phyloP scores from a whole-genome alignment of 2,888 invertebrate species.

The Cybosia mesomella region DNA sequence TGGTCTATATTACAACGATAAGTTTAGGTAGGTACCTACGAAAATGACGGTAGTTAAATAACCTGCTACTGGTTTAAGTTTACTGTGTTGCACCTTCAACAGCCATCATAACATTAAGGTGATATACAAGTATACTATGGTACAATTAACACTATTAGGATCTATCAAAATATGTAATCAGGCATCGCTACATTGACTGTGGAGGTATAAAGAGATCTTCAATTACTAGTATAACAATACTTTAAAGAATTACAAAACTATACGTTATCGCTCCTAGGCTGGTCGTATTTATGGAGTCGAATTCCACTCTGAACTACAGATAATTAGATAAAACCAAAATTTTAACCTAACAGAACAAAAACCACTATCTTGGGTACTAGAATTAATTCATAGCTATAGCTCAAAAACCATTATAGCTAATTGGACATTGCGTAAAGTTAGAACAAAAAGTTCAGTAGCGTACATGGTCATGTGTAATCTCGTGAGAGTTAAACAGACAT shows the following conservation, averaged over 20 bases:
- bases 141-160: neutral
- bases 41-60: neutral
- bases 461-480: slow-evolving; percentile 39
- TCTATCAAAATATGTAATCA: neutral
- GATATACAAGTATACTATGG: neutral
- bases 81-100: neutral
- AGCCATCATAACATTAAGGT: neutral
- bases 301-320: too few relatives aligned
- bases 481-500: slow-evolving; percentile 44
- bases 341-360: too few relatives aligned
- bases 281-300: too few relatives aligned
- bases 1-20: too few relatives aligned
- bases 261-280: too few relatives aligned
- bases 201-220: neutral
- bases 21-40: too few relatives aligned
- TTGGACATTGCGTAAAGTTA: slow-evolving; percentile 35
- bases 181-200: neutral
- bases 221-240: too few relatives aligned
- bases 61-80: neutral
- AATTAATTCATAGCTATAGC: neutral
- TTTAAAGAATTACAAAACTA: neutral
- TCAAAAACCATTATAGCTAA: slow-evolving; percentile 33
- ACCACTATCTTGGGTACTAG: too few relatives aligned
- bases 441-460: slow-evolving; percentile 38
- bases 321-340: too few relatives aligned